Conservation (phyloP, 2,797 vertebrate species). For the Miichthys miiuy region DNA sequence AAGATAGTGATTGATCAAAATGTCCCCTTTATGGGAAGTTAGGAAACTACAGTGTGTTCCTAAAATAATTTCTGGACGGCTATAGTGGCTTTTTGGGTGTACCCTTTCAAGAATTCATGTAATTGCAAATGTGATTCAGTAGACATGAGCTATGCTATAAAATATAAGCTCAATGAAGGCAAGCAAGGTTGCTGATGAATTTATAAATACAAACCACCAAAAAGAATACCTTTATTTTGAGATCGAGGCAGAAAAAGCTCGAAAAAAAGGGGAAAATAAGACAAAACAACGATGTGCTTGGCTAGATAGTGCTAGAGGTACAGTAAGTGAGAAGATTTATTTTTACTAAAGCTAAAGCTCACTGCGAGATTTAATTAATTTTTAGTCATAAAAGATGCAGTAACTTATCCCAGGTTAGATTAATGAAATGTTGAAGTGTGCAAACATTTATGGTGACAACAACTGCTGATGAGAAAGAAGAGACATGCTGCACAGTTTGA, state of each 20-base stretch:
- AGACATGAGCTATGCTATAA: neutral
- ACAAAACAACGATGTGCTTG: neutral
- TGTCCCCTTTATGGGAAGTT: neutral
- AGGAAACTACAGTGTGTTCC: neutral
- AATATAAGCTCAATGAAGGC: neutral
- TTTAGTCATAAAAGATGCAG: neutral
- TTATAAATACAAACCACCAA: no score
- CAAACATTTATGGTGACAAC: neutral
- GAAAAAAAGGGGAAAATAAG: neutral
- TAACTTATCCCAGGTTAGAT: neutral
- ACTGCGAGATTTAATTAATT: neutral
- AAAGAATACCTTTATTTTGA: no score
- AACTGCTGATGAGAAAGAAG: no score
- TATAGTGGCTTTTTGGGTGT: neutral
- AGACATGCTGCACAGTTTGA: neutral
- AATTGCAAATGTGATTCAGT: neutral
- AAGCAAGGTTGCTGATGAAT: neutral
- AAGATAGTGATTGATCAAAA: slow-evolving; percentile 4
- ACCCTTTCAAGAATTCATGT: neutral
- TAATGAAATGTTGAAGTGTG: neutral
- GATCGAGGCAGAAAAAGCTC: neutral
- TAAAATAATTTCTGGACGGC: neutral
- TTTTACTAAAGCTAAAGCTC: neutral
- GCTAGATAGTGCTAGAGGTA: no score
- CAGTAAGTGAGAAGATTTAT: neutral